Base-by-base conservation (phyloP, 2,888 invertebrate genomes). In the Diaperis boleti region DNA sequence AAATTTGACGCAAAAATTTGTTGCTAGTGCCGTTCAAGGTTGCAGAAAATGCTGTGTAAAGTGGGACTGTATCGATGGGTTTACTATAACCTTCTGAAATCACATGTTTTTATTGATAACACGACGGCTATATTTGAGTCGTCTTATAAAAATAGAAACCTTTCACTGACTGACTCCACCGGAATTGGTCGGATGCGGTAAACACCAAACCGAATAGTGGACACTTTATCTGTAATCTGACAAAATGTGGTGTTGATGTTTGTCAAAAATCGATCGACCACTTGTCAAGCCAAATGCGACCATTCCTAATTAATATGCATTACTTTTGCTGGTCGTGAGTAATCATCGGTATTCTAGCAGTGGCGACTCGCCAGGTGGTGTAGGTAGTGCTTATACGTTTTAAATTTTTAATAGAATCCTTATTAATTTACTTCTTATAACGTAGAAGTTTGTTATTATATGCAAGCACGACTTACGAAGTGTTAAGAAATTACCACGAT, bases 21-120 rank as follows among this genome's bases (percentile, higher is more conserved):
- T 44, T 55, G 55, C 35, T 33, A 20, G 31, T 29, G 18, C 18
- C 8, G 20, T 45, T 57, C 57, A 57, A 57, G 57, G 57, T 57
- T 47, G 22, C 10, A 45, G 26, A 47, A 45, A 45, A 52, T 37
- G 15, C 15, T 22, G 22, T 18, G 45, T 45, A 37, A 47, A 20
- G 37, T 47, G 35, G 37, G 37, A 57, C 45, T 56, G 44, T 56
- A 22, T 55, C 39, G 26, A 52, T 18, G 37, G 20, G 31, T 29
- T 26, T 20, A n/a, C n/a, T 22, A 29, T 17, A 33, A 41, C 26
- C 33, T 49, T 11, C 10, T n/a, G n/a, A 10, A 26, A 31, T 3
- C 31, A 29, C 29, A 14, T 47, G 47, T 31, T 47, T 29, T 22
- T 26, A 45, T 45, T 29, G 49, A 49, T 33, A 49, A 15, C 14